phyloP scores from a whole-genome alignment of 1,140 invertebrate species.

The Neodiprion fabricii region DNA sequence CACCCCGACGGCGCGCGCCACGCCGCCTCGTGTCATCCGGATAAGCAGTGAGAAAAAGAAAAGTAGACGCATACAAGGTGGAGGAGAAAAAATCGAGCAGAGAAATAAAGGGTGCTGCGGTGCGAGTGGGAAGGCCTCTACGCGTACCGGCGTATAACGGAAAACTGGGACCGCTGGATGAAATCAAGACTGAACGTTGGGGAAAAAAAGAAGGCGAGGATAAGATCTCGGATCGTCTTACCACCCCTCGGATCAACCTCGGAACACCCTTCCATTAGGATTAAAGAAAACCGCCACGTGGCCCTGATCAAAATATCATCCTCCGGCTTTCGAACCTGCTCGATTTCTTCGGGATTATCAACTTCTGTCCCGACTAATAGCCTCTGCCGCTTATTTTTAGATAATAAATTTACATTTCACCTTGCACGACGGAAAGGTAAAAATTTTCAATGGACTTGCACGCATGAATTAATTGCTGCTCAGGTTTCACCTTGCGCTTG shows the following conservation, averaged over 20 bases:
- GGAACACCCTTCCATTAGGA: not conserved
- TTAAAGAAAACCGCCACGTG: not conserved
- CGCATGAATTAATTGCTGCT: too few relatives aligned
- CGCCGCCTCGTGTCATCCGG: not conserved
- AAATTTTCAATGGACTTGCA: too few relatives aligned
- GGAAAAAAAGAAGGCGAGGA: not conserved
- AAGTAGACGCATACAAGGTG: not conserved
- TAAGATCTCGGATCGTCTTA: slow-evolving; percentile 5
- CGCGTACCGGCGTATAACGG: too few relatives aligned
- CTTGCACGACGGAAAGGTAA: too few relatives aligned
- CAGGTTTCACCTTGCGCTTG: too few relatives aligned
- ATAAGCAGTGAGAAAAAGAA: not conserved
- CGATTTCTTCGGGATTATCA: not conserved
- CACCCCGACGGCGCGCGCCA: not conserved
- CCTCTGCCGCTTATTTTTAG: too few relatives aligned
- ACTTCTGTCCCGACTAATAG: not conserved
- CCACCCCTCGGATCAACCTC: not conserved
- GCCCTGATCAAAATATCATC: slow-evolving; percentile 7
- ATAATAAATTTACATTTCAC: too few relatives aligned
- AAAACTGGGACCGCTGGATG: too few relatives aligned
- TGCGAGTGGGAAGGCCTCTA: too few relatives aligned
- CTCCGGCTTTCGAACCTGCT: not conserved
- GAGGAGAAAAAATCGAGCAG: not conserved
- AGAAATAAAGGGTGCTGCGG: not conserved
- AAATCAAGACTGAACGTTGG: too few relatives aligned